Base-by-base conservation (phyloP, 2,888 invertebrate genomes). In the Apodemia duryi region DNA sequence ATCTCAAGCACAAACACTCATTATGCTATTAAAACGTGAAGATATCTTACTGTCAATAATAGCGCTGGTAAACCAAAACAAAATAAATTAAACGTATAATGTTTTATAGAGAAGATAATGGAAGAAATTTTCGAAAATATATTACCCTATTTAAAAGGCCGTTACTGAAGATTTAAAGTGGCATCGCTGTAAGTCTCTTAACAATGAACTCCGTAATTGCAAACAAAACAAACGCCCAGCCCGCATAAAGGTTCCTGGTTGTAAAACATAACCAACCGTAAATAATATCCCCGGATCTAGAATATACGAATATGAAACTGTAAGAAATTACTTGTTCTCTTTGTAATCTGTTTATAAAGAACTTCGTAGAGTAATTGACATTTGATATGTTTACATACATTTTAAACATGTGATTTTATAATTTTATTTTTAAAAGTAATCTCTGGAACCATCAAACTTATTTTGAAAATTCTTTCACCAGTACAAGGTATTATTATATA, bases 131-230 rank as follows among this genome's bases (percentile, higher is more conserved):
- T 72, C 75, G 70, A 66, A 78, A 82, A 86, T 85, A 83, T 84
- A 85, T 83, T 79, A 83, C 80, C 73, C 81, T 80, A 83, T 87
- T 86, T 84, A 86, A 85, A 85, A 83, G 85, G 79, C 83, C 84
- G 86, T 87, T 86, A 86, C 80, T 72, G 84, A 84, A 86, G 86
- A 87, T 87, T 86, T 87, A 86, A 84, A 83, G 85, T 83, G 83
- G 80, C 80, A 80, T 75, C 72, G 75, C 77, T 82, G 83, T 80
- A 82, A 84, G 83, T 83, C 79, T 82, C 77, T 80, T 83, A 80
- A 84, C 86, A 86, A 85, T 85, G 82, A 81, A 79, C 77, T 75
- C 74, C 72, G 73, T 83, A 84, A 84, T 82, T 74, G 81, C 75
- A 79, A 82, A 84, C 83, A 83, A 81, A 80, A 80, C 79, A 77